Base-by-base conservation (phyloP, 1,140 invertebrate genomes). In the Drosophila nikananu region DNA sequence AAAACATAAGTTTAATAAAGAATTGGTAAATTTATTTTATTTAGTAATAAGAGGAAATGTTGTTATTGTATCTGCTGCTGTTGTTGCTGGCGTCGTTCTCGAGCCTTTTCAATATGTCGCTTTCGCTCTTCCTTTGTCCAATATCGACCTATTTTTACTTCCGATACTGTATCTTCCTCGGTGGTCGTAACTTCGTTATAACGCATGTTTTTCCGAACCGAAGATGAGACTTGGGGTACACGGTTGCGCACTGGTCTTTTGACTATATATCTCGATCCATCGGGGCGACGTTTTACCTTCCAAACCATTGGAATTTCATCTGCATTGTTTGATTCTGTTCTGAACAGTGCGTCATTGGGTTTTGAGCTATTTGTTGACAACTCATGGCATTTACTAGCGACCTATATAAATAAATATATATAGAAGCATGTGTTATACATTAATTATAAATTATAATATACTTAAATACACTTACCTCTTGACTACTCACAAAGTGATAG, bases 81-180 rank as follows among this genome's bases (percentile, higher is more conserved):
- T 25, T 95, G 94, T 21, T 94, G 93, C 77, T 95, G 95, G 59
- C 96, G 95, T 7, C 95, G 93, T 80, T 96, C 96, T 37, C 94
- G 93, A 1, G 96, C 95, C 59, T 95, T 95, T 81, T 97, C 96
- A 64, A 97, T 83, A 79, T 97, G 96, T 21, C 95, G 93, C 82
- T 97, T 97, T 10, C 96, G 94, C 68, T 97, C 96, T 75, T 97
- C 96, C 93, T 96, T 96, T 19, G 94, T 96, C 96, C 96, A 97
- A 91, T 97, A 97, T 41, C 96, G 94, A 32, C 97, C 97, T 60
- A 96, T 94, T 94, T 97, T 97, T 57, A 97, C 94, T 86, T 97
- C 97, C 19, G 96, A 97, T 91, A 96, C 94, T 15, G 96, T 96
- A 81, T 97, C 97, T 83, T 97, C 97, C 87, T 97, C 97, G 2